phyloP scores from a whole-genome alignment of 2,888 invertebrate genomes.

The Eilema griseolum region DNA sequence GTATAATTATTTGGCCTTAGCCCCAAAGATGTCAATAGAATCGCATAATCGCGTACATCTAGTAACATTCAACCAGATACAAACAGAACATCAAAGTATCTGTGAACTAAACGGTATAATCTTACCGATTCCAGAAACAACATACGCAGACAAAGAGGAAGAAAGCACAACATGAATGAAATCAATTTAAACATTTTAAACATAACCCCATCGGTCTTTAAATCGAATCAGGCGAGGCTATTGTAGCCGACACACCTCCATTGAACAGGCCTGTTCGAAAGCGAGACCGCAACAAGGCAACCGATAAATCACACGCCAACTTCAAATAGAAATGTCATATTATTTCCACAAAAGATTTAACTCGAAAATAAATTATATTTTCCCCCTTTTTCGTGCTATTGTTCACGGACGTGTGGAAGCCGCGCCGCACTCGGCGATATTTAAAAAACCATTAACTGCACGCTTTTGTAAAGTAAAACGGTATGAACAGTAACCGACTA shows the following conservation, averaged over 20 bases:
- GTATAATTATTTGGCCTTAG: no score
- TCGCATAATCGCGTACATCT: background rate
- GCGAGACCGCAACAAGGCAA: slow-evolving; percentile 73
- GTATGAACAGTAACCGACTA: slow-evolving; percentile 49
- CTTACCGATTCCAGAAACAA: background rate
- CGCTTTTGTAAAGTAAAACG: slow-evolving; percentile 74
- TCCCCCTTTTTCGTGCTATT: slow-evolving; percentile 80
- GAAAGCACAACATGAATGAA: background rate
- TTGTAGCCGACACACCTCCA: slow-evolving; percentile 69
- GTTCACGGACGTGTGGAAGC: slow-evolving; percentile 85
- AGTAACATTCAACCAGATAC: background rate
- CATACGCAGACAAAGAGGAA: background rate
- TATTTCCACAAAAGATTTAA: slow-evolving; percentile 88
- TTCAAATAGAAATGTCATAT: slow-evolving; percentile 88
- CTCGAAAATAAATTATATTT: slow-evolving; percentile 87
- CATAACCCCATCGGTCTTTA: slow-evolving; percentile 59
- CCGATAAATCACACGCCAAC: slow-evolving; percentile 86
- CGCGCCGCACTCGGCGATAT: slow-evolving; percentile 78
- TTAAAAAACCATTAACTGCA: slow-evolving; percentile 86
- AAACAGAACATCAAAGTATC: background rate
- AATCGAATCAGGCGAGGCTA: slow-evolving; percentile 60
- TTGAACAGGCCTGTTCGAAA: slow-evolving; percentile 64
- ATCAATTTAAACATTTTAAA: slow-evolving; percentile 13
- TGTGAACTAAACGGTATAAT: background rate
- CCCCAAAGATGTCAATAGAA: background rate